These are phyloP conservation scores for Sebastes fasciatus DNA, from an alignment of 2,113 vertebrate species.

Conservation along the genomic window DNA sequence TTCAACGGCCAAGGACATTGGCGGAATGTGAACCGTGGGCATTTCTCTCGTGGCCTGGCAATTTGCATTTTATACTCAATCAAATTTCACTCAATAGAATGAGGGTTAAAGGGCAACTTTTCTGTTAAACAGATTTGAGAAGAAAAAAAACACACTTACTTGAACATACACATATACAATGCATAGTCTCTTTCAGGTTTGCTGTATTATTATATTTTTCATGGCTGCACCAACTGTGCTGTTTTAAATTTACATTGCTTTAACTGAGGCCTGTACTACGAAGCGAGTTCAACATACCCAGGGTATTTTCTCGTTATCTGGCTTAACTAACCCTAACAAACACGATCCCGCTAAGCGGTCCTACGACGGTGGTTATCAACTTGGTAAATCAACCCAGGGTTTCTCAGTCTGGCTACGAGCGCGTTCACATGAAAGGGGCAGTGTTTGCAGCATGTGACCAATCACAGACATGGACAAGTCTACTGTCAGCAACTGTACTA, in stretches of 20 bases:
- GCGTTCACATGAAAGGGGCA: too few species aligned
- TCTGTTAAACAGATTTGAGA: conserved; percentile 17
- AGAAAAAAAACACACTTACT: conserved; percentile 6
- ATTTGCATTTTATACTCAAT: conserved; percentile 52
- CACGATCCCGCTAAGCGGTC: too few species aligned
- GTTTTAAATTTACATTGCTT: conserved; percentile 11
- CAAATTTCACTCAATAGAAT: conserved; percentile 19
- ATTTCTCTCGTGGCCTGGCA: conserved; percentile 39
- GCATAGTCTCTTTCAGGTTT: background rate
- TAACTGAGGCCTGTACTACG: background rate
- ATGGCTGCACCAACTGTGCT: background rate
- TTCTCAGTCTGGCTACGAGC: too few species aligned
- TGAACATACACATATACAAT: background rate
- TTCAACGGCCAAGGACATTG: conserved; percentile 67
- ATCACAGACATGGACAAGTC: too few species aligned
- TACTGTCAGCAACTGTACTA: too few species aligned
- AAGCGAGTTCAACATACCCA: too few species aligned
- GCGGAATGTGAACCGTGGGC: conserved; percentile 48
- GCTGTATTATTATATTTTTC: background rate
- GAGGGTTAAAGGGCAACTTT: conserved; percentile 9
- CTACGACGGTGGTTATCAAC: too few species aligned
- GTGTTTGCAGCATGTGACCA: too few species aligned
- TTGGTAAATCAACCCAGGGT: too few species aligned
- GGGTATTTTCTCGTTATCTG: too few species aligned
- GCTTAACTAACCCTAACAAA: too few species aligned